These are phyloP conservation scores for Oligia strigilis DNA, from an alignment of 2,888 invertebrate genomes.

Conservation along the genomic window DNA sequence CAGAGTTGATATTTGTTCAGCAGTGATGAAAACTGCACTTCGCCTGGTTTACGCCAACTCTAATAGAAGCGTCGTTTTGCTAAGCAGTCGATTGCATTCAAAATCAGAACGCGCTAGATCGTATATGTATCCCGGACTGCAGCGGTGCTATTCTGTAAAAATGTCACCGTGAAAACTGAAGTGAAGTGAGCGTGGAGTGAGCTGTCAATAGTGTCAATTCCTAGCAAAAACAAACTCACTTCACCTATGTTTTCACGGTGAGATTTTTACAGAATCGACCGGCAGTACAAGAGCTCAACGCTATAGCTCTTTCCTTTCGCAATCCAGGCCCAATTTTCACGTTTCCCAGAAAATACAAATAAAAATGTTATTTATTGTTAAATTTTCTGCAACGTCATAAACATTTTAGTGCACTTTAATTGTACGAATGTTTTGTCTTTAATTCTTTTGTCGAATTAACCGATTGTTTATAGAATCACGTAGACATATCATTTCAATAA, in stretches of 20 bases:
- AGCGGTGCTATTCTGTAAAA: too few relatives aligned
- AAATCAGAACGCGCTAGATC: background rate
- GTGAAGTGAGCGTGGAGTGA: too few relatives aligned
- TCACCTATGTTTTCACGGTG: too few relatives aligned
- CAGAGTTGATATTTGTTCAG: background rate
- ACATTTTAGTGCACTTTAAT: background rate
- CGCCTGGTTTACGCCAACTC: background rate
- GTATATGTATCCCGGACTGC: background rate
- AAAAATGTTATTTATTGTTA: background rate
- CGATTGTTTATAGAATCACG: slow-evolving; percentile 2
- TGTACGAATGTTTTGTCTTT: background rate
- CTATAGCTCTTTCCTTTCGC: background rate
- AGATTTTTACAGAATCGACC: too few relatives aligned
- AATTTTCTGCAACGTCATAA: background rate
- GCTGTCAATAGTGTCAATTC: too few relatives aligned
- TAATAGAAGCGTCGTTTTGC: background rate
- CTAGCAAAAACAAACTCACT: too few relatives aligned
- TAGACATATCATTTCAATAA: slow-evolving; percentile 22
- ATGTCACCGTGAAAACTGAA: too few relatives aligned
- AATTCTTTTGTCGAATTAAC: slow-evolving; percentile 5
- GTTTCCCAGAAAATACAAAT: background rate
- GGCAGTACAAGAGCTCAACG: background rate
- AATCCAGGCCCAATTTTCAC: background rate
- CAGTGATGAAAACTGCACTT: background rate
- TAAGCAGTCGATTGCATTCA: background rate